Percentiles rank a stretch among this genome's conserved stretches.
Evolutionary conservation across 2,888 invertebrate species (phyloP).

Genomic region (Chalcis sispes): DNA sequence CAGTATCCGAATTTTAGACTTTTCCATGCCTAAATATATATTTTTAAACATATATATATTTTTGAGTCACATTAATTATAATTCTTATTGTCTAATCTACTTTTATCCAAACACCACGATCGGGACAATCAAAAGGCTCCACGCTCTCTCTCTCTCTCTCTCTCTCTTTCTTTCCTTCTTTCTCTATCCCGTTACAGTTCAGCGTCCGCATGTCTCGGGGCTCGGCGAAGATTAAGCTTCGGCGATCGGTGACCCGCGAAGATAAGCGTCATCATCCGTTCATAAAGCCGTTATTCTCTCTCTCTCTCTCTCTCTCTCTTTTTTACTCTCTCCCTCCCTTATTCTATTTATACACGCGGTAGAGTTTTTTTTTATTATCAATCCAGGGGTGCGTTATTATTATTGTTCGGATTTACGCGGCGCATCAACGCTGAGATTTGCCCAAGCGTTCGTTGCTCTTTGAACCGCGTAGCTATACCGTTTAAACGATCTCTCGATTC

Average conservation of each 20-base stretch:
- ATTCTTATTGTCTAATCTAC: too few relatives aligned
- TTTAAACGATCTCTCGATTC: background rate
- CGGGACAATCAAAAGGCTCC: too few relatives aligned
- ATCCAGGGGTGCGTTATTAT: constrained; percentile 58
- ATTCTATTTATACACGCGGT: constrained; percentile 57
- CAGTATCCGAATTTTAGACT: too few relatives aligned
- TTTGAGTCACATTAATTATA: too few relatives aligned
- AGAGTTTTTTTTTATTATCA: constrained; percentile 70
- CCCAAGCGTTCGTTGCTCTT: constrained; percentile 66
- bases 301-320: background rate
- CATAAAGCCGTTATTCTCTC: constrained; percentile 61
- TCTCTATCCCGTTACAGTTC: background rate
- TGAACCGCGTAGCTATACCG: constrained; percentile 56
- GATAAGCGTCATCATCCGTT: constrained; percentile 69
- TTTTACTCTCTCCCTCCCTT: constrained; percentile 57
- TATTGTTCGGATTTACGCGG: constrained; percentile 64
- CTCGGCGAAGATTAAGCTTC: constrained; percentile 70
- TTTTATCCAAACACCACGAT: too few relatives aligned
- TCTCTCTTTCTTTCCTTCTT: constrained; percentile 1
- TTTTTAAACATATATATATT: too few relatives aligned
- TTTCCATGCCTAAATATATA: too few relatives aligned
- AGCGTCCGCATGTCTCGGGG: background rate
- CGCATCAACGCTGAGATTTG: constrained; percentile 25
- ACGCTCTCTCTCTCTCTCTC: constrained; percentile 1
- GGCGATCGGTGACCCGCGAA: constrained; percentile 72